These are phyloP conservation scores for Dicerorhinus sumatrensis DNA, from an alignment of 2,113 vertebrate species.

Conservation along the genomic window DNA sequence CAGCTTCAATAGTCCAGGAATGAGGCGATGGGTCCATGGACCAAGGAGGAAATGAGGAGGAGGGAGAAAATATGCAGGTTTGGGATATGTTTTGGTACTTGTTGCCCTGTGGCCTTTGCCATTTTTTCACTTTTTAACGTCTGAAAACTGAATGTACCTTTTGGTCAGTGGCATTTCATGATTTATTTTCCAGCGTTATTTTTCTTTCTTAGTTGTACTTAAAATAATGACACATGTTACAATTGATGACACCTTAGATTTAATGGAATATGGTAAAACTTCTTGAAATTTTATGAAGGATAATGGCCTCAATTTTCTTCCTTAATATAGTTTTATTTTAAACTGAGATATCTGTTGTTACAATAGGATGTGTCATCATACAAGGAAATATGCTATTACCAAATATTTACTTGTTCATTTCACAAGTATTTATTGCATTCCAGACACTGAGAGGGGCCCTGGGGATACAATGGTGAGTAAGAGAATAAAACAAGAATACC, in stretches of 20 bases:
- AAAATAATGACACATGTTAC: neutral
- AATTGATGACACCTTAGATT: neutral
- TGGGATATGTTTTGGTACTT: fast-evolving
- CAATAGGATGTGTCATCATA: neutral
- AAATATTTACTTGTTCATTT: neutral
- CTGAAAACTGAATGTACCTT: neutral
- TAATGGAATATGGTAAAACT: neutral
- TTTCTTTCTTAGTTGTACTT: neutral
- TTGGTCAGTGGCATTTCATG: neutral
- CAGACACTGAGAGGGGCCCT: neutral
- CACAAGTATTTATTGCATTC: neutral
- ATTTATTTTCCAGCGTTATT: neutral
- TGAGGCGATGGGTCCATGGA: neutral
- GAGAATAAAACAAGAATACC: neutral
- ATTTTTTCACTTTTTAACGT: neutral
- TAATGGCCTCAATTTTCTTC: neutral
- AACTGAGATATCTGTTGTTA: neutral
- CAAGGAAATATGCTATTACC: neutral
- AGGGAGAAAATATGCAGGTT: neutral
- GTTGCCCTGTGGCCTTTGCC: neutral
- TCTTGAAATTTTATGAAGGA: neutral
- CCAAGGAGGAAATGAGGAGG: fast-evolving
- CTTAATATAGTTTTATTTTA: neutral
- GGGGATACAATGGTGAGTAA: neutral
- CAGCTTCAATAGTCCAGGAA: neutral